Percentiles rank a stretch among this genome's conserved stretches.
phyloP scores from a whole-genome alignment of 2,888 invertebrate genomes.

The Metopia argyrocephala region DNA sequence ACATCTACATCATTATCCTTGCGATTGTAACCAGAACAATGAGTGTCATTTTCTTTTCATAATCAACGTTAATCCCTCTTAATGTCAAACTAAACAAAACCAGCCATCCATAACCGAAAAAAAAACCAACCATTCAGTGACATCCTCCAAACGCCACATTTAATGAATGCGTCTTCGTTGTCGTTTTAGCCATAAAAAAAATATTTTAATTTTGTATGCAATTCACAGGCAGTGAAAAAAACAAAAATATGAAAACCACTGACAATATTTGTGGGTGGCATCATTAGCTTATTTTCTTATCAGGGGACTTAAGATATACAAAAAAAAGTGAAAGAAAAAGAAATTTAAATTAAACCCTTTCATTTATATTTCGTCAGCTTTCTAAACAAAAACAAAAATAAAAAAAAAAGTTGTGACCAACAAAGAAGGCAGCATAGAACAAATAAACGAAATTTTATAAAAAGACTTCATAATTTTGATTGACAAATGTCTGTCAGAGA shows the following conservation, averaged over 20 bases:
- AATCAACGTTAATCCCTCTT: constrained; percentile 30
- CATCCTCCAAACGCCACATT: not conserved
- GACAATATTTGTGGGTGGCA: not conserved
- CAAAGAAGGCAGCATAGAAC: not conserved
- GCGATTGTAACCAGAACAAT: constrained; percentile 51
- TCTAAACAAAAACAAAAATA: not conserved
- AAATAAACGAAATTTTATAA: constrained; percentile 31
- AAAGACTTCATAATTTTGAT: constrained; percentile 70
- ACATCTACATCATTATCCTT: constrained; percentile 46
- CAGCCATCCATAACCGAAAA: not conserved
- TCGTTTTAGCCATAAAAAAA: constrained; percentile 43
- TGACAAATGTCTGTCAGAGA: constrained; percentile 71
- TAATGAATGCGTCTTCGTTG: constrained; percentile 47
- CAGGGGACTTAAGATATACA: too few relatives aligned
- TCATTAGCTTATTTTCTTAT: constrained; percentile 25
- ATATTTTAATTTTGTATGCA: constrained; percentile 46
- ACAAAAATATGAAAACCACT: not conserved
- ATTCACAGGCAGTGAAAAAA: constrained; percentile 34
- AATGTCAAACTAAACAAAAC: not conserved
- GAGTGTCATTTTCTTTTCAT: constrained; percentile 57
- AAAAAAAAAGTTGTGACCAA: not conserved
- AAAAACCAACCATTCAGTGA: not conserved
- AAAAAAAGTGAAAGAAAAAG: too few relatives aligned
- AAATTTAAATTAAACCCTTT: not conserved
- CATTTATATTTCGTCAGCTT: not conserved